These are phyloP conservation scores for Eleutherodactylus coqui DNA, from an alignment of 2,797 vertebrate genomes.

Conservation along the genomic window DNA sequence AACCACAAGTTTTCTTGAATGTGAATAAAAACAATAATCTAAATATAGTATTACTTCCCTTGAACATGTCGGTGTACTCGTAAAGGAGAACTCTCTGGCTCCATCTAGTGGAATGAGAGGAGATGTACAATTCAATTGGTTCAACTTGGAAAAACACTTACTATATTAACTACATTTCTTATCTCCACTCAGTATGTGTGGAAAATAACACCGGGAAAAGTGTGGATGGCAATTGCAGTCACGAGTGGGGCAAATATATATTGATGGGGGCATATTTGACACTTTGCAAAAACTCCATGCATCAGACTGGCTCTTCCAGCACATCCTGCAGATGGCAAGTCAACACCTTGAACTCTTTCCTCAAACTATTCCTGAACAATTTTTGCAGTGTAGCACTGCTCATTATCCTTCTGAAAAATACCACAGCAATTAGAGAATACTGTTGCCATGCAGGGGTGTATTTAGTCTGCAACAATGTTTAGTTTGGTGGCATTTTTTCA, in stretches of 20 bases:
- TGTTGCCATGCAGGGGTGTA: too few relatives aligned
- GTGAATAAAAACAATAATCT: background rate
- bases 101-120: conserved; percentile 45
- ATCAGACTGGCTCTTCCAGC: too few relatives aligned
- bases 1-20: background rate
- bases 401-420: too few relatives aligned
- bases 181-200: background rate
- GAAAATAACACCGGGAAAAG: background rate
- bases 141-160: background rate
- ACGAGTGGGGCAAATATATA: background rate
- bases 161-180: background rate
- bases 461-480: too few relatives aligned
- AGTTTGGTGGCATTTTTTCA: too few relatives aligned
- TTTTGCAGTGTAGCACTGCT: too few relatives aligned
- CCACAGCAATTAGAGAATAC: too few relatives aligned
- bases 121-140: background rate
- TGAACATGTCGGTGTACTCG: background rate
- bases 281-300: background rate
- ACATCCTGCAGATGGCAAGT: too few relatives aligned
- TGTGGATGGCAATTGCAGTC: background rate
- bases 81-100: conserved; percentile 42
- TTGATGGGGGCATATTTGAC: background rate
- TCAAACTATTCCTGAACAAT: too few relatives aligned
- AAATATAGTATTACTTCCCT: background rate
- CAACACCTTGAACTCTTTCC: too few relatives aligned